Evolutionary conservation across 2,113 vertebrate species (phyloP).

Genomic region (Microcebus ravelobensis): DNA sequence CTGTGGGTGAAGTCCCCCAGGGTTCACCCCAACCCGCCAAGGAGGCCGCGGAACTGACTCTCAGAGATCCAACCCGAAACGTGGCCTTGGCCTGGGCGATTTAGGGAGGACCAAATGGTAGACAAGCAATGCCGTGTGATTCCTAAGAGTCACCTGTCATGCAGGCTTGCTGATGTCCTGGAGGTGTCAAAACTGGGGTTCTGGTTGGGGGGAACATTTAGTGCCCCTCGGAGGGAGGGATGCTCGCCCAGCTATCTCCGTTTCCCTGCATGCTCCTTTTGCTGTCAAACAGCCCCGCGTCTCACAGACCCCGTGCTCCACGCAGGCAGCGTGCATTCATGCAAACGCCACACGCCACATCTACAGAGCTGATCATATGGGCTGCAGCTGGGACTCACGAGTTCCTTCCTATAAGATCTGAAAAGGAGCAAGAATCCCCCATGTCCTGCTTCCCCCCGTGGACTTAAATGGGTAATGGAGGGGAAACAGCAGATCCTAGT

Average conservation of each 20-base stretch:
- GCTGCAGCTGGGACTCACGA: slow-evolving; percentile 75
- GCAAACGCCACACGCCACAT: slow-evolving; percentile 56
- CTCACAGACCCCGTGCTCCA: not conserved
- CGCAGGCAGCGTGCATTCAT: not conserved
- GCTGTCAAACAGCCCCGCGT: not conserved
- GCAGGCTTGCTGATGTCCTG: not conserved
- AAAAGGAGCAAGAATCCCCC: slow-evolving; percentile 55
- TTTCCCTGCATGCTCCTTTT: not conserved
- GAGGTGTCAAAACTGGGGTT: not conserved
- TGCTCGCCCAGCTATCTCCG: fast-evolving
- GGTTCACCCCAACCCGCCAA: not conserved
- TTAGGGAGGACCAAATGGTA: not conserved
- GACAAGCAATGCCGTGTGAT: fast-evolving
- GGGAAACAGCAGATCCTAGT: not conserved
- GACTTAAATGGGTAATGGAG: not conserved
- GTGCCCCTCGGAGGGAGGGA: not conserved
- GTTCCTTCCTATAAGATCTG: slow-evolving; percentile 8
- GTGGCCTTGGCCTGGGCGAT: not conserved
- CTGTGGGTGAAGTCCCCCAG: no score
- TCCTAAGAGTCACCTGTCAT: not conserved
- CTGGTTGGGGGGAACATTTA: not conserved
- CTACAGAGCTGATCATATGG: slow-evolving; percentile 69
- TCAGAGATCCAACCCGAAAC: not conserved
- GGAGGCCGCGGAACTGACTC: not conserved
- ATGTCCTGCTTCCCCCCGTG: not conserved